Evolutionary conservation across 1,140 invertebrate genomes (phyloP), one percentile per base, ranked within the genome.

Genomic region (Megalopta genalis): DNA sequence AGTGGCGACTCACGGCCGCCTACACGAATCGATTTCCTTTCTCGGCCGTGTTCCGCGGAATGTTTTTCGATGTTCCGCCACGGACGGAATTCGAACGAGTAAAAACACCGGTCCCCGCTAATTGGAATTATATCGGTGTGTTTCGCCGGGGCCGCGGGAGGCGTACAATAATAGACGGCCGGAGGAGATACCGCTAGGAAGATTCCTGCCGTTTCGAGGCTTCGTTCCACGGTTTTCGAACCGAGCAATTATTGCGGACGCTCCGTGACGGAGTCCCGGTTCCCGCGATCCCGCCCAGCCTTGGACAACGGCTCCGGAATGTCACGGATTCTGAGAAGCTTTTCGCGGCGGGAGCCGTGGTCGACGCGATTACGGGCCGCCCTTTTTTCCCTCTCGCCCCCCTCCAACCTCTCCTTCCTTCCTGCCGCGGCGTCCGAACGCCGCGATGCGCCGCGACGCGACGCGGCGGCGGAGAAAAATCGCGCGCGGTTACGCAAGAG

Each of bases 221-320:
- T 64, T 5, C 60, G 27, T 83, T 81, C 68, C 68, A 81, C 54
- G 82, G 25, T 85, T 72, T 77, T 81, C 82, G 79, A 84, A 72
- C 52, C 68, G 68, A 77, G 54, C 57, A 71, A 84, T 85, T 85
- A 85, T 77, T 46, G 67, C 64, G 77, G 54, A n/a, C 42, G 68
- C 68, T 81, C 78, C 78, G 67, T 73, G 70, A 84, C 67, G 59
- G 62, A 64, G 72, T 64, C 46, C 67, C 42, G 52, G 60, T 82
- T 82, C 80, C 57, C 79, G 83, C 57, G 74, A 63, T 84, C 59
- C n/a, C 70, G 23, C 25, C 60, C 2, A 25, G 59, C 78, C 62
- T 63, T 23, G 68, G 74, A 62, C 27, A 6, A 74, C 16, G 27
- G 27, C 32, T 1, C 49, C 49, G 69, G 64, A 84, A 85, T 59